Base-by-base conservation (phyloP, 2,113 vertebrate genomes). In the Brevimyrus niger region DNA sequence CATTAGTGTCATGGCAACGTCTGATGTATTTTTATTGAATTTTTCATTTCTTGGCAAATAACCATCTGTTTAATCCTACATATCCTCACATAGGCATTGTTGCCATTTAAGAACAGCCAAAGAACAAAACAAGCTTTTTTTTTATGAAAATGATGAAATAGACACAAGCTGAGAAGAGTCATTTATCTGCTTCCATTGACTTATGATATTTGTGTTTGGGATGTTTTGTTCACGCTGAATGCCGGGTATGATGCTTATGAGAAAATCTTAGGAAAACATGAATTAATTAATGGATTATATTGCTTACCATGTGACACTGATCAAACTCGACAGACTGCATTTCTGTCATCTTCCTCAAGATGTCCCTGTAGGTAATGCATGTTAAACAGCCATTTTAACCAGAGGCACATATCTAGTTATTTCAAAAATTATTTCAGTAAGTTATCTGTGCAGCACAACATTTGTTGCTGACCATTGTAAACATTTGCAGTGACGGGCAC, bases 261-360 rank as follows among this genome's bases (percentile, higher is more conserved):
- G 73, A 42, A 19, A 42, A 80, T 80, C 73, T 80, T 7, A 42
- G 73, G 73, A 42, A 80, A 80, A 42, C 73, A 35, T 42, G 73
- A 80, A 80, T 80, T 80, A 42, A 80, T 80, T 80, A 80, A 80
- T 80, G 73, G 73, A 80, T 42, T 80, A 42, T 42, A 80, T 80
- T 80, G 13, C 35, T 19, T 15, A 80, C 73, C 31, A 80, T 42
- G 73, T 80, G 73, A 42, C 35, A 42, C 4, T 42, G 73, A 80
- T 80, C 35, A 80, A 42, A 42, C 13, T 17, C 35, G 35, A 38
- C 35, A 38, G 73, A 80, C 73, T 80, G 73, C 73, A 42, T 80
- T 42, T 80, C 35, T 42, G 73, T 19, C 4, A 7, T 42, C 73
- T 42, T 42, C 73, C 73, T 80, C 73, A 80, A 80, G 73, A 80